These are phyloP conservation scores for Phenganax marumi DNA, from an alignment of 92 coral and sea anemone species.

Conservation along the genomic window DNA sequence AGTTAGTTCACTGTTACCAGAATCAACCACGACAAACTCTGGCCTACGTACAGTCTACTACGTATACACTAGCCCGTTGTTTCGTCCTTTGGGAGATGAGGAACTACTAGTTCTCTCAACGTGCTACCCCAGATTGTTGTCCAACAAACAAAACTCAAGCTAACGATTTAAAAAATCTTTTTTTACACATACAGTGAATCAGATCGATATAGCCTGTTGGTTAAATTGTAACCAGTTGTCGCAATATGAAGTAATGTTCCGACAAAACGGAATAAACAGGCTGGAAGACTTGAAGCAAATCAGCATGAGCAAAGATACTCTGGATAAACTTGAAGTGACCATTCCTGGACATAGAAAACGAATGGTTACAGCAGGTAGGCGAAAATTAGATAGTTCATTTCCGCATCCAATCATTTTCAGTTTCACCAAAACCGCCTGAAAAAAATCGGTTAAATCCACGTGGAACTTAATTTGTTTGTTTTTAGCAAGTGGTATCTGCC, in stretches of 20 bases:
- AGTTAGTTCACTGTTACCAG: neutral
- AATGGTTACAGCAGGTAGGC: conserved; percentile 63
- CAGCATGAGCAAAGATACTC: conserved; percentile 48
- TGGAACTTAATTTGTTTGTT: neutral
- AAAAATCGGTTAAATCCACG: neutral
- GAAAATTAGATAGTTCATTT: neutral
- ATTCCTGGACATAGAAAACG: conserved; percentile 78
- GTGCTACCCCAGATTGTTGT: no score
- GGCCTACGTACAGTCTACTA: neutral
- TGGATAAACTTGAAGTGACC: conserved; percentile 61
- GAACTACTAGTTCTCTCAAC: no score
- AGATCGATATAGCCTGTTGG: conserved; percentile 51
- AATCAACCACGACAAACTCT: neutral
- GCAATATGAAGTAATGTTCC: conserved; percentile 34
- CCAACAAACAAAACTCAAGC: no score
- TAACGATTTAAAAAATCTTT: no score
- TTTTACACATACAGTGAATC: conserved; percentile 29
- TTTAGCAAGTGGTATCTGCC: conserved; percentile 3
- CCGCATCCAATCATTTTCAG: neutral
- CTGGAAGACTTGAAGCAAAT: conserved; percentile 49
- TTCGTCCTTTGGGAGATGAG: no score
- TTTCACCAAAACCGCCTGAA: neutral
- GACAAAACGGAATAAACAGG: conserved; percentile 42
- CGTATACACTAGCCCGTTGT: no score
- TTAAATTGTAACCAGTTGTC: conserved; percentile 45